phyloP scores from a whole-genome alignment of 2,113 vertebrate species.

The Lampris megalopsis region DNA sequence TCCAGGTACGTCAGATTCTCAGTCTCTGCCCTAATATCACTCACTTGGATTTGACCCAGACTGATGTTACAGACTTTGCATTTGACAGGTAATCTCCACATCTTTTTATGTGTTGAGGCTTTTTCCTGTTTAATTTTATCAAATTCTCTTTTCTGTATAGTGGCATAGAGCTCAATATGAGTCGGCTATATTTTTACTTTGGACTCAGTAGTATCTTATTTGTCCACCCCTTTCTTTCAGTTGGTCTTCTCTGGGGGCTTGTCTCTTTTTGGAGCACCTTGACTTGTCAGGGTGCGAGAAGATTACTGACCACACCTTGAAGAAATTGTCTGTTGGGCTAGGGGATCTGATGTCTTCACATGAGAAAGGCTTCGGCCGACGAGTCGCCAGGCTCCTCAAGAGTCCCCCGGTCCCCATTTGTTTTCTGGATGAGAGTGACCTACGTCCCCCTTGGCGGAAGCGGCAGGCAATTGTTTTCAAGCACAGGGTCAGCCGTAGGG shows the following conservation, averaged over 20 bases:
- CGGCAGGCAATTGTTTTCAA: slow-evolving; percentile 79
- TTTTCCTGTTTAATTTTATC: not conserved
- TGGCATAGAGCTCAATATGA: too few relatives aligned
- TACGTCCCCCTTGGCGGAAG: slow-evolving; percentile 59
- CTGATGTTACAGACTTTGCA: slow-evolving; percentile 87
- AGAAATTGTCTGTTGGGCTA: slow-evolving; percentile 89
- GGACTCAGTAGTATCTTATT: not conserved
- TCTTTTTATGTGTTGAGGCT: not conserved
- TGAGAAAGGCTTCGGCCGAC: slow-evolving; percentile 49
- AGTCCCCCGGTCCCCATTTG: slow-evolving; percentile 67
- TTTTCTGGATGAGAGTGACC: slow-evolving; percentile 71
- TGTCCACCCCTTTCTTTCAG: slow-evolving; percentile 67
- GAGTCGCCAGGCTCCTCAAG: slow-evolving; percentile 67
- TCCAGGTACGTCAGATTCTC: slow-evolving; percentile 94
- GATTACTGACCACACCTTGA: slow-evolving; percentile 90
- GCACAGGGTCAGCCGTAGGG: slow-evolving; percentile 57
- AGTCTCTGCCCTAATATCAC: slow-evolving; percentile 92
- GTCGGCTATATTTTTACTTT: not conserved
- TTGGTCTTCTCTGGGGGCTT: slow-evolving; percentile 89
- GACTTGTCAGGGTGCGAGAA: slow-evolving; percentile 97
- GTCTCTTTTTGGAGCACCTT: slow-evolving; percentile 88
- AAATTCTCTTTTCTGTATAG: not conserved
- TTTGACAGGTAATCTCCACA: slow-evolving; percentile 79
- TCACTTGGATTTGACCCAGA: slow-evolving; percentile 95
- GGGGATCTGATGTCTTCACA: slow-evolving; percentile 81